phyloP scores from a whole-genome alignment of 64 coral and sea anemone species.

The Anthopleura sola region DNA sequence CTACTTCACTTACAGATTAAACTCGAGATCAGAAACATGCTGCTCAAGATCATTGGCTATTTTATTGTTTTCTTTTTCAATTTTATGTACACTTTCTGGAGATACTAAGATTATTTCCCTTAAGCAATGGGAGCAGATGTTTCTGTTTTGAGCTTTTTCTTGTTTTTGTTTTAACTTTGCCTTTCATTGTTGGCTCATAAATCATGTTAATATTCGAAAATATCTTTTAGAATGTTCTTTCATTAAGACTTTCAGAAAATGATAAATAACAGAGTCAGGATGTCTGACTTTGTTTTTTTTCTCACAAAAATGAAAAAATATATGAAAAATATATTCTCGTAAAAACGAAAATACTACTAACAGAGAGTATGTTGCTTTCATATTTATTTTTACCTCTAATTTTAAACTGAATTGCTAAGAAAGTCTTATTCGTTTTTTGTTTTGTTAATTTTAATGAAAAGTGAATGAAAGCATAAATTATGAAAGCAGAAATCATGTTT shows the following conservation, averaged over 20 bases:
- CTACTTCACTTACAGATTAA: neutral
- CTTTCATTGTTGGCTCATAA: neutral
- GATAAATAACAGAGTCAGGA: neutral
- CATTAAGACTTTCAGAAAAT: neutral
- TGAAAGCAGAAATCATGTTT: no score
- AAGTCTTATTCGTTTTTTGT: no score
- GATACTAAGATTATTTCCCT: no score
- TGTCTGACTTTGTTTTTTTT: neutral
- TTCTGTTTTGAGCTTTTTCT: neutral
- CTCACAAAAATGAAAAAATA: neutral
- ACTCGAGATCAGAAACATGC: neutral
- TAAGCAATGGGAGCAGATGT: neutral
- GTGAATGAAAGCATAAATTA: no score
- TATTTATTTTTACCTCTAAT: no score
- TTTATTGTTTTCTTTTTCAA: neutral
- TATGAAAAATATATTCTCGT: neutral
- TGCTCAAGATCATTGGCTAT: neutral
- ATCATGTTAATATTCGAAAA: neutral
- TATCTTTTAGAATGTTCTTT: neutral
- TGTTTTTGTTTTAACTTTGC: no score
- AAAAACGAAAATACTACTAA: no score
- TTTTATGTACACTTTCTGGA: neutral
- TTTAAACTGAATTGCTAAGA: no score
- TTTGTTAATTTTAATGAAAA: no score
- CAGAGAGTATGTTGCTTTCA: no score